Evolutionary conservation across 2,113 vertebrate genomes (phyloP), one percentile per base, ranked within the genome.

Genomic region (Motacilla tschutschensis): DNA sequence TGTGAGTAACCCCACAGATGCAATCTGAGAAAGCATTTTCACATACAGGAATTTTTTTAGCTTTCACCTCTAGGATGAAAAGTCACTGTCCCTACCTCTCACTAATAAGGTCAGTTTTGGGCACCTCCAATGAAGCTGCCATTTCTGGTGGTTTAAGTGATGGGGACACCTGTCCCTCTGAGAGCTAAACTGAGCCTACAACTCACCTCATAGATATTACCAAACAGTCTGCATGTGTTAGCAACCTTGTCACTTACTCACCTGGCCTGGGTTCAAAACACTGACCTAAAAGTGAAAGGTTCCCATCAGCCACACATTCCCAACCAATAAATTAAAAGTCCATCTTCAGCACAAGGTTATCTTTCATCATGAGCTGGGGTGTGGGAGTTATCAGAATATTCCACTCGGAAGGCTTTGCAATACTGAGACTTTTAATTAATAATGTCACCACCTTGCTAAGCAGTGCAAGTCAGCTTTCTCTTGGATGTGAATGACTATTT

Each of bases 281-380:
- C 35, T 89, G 93, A 88, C 86, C 90, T 93, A 91, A 92, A 93
- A 92, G 77, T 63, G 67, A 91, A 88, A 94, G 85, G 88, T 88
- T 93, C 77, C 55, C 48, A 3, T 59, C 62, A 81, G 74, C 50
- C 74, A 79, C 2, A 1, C 66, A 73, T 55, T 69, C 63, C 46
- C 63, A 75, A 65, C 51, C 63, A 88, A 70, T 69, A 92, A 81
- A 86, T 91, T 59, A 40, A 29, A 89, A 72, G 46, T 86, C 80
- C 71, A 58, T 87, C 64, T 79, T 87, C 85, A 87, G 57, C 46
- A 65, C 54, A 79, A 89, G 90, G 50, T 85, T 92, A 71, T 92
- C 74, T 89, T 93, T 91, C 79, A 85, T 50, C 70, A 24, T 54
- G 54, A 69, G 54, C 17, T 80, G 43, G 24, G 54, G 57, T 44